These are phyloP conservation scores for Noctua pronuba DNA, from an alignment of 2,888 invertebrate genomes.

Conservation along the genomic window DNA sequence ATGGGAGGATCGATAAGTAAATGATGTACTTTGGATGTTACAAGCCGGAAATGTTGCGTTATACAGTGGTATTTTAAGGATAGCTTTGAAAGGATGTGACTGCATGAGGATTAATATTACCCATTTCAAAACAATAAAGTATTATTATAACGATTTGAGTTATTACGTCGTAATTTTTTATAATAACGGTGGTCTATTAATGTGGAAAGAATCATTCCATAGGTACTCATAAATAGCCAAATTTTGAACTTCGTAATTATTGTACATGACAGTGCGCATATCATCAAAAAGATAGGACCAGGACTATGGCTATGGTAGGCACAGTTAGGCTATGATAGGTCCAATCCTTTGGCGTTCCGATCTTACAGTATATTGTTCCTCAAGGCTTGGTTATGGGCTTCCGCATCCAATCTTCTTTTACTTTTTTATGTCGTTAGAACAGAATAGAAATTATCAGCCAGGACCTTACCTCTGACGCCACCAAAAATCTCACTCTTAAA, in stretches of 20 bases:
- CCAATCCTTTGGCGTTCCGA: neutral
- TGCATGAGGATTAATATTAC: neutral
- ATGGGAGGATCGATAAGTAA: neutral
- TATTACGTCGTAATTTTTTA: neutral
- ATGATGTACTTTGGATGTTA: neutral
- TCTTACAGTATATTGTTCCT: neutral
- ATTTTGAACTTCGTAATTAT: neutral
- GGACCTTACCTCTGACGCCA: neutral
- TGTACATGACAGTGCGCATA: neutral
- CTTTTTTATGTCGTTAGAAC: too few relatives aligned
- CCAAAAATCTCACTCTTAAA: slow-evolving; percentile 7
- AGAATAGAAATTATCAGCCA: neutral
- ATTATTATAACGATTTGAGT: neutral
- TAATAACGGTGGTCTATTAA: neutral
- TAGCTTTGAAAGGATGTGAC: neutral
- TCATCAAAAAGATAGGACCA: neutral
- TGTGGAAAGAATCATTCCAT: neutral
- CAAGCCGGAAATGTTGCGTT: neutral
- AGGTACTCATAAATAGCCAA: neutral
- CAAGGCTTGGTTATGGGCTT: neutral
- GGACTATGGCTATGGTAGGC: neutral
- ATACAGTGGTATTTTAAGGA: neutral
- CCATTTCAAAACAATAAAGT: neutral
- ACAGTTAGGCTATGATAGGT: neutral
- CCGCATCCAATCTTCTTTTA: neutral